A percentile compares a stretch with the other conserved stretches of the same genome.
These are phyloP conservation scores for Dascillus cervinus DNA, from an alignment of 2,888 invertebrate genomes.

Conservation along the genomic window DNA sequence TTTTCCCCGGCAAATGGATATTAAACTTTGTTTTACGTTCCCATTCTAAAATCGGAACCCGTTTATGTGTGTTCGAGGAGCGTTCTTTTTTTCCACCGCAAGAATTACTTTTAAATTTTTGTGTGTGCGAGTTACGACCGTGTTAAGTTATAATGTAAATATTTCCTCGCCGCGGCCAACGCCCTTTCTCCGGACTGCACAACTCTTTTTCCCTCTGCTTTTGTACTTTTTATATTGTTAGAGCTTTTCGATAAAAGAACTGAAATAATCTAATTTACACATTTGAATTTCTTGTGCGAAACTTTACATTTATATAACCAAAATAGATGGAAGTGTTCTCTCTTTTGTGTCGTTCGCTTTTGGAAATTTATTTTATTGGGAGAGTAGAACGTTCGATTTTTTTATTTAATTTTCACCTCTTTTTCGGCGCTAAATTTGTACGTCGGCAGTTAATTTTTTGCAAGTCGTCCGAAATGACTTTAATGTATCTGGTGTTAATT, in stretches of 20 bases:
- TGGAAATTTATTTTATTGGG: slow-evolving; percentile 36
- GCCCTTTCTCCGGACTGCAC: slow-evolving; percentile 22
- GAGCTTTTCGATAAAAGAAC: slow-evolving; percentile 38
- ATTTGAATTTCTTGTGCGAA: slow-evolving; percentile 40
- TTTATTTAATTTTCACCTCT: slow-evolving; percentile 36
- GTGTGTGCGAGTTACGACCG: slow-evolving; percentile 23
- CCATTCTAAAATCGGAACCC: slow-evolving; percentile 1
- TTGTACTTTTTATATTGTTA: slow-evolving; percentile 38
- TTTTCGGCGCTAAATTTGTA: slow-evolving; percentile 18
- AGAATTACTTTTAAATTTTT: slow-evolving; percentile 27
- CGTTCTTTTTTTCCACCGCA: slow-evolving; percentile 7
- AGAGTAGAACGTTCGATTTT: slow-evolving; percentile 28
- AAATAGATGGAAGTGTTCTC: slow-evolving; percentile 40
- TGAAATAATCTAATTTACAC: slow-evolving; percentile 43
- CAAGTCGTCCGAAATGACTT: no score
- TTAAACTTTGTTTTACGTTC: slow-evolving; percentile 24
- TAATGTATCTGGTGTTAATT: slow-evolving; percentile 3
- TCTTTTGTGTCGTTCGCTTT: slow-evolving; percentile 35
- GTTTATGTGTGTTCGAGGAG: background rate
- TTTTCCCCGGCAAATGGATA: slow-evolving; percentile 24
- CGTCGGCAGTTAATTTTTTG: no score
- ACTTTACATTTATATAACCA: slow-evolving; percentile 40
- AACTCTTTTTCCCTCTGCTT: slow-evolving; percentile 32
- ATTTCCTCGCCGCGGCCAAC: slow-evolving; percentile 23
- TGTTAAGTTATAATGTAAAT: slow-evolving; percentile 33